Evolutionary conservation across 2,113 vertebrate species (phyloP).

Genomic region (Jacana jacana): DNA sequence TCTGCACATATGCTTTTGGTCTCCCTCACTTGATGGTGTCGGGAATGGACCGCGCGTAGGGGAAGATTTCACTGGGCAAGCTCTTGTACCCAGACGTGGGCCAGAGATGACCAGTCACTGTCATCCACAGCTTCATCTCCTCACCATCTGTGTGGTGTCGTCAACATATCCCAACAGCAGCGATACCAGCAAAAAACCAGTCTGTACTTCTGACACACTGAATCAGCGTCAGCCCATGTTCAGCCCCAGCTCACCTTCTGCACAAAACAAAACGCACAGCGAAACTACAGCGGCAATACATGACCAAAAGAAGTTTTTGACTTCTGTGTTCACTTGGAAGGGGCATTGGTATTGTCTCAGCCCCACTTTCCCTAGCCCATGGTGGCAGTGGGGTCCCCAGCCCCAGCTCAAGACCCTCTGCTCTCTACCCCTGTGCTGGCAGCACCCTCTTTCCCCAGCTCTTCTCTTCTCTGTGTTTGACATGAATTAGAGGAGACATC

Average conservation of each 20-base stretch:
- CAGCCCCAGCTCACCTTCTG: not conserved
- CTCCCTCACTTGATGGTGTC: not conserved
- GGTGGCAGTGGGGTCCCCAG: not conserved
- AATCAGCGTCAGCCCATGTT: not conserved
- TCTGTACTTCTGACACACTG: not conserved
- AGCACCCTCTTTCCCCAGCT: not conserved
- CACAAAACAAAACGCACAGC: not conserved
- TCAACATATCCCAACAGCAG: not conserved
- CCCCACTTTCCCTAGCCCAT: not conserved
- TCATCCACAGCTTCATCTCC: not conserved
- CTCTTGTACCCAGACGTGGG: not conserved
- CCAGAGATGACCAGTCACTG: not conserved
- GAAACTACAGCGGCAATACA: rapidly evolving
- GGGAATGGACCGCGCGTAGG: rapidly evolving
- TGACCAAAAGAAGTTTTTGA: not conserved
- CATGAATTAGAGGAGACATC: not conserved
- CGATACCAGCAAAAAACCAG: not conserved
- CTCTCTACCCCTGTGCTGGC: not conserved
- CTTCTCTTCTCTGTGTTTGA: not conserved
- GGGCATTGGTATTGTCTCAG: not conserved
- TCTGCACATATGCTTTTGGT: not conserved
- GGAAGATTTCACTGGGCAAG: not conserved
- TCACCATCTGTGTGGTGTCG: not conserved
- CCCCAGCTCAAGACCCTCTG: not conserved
- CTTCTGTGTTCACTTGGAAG: not conserved